phyloP scores from a whole-genome alignment of 2,113 vertebrate genomes.

The Phaethornis superciliosus region DNA sequence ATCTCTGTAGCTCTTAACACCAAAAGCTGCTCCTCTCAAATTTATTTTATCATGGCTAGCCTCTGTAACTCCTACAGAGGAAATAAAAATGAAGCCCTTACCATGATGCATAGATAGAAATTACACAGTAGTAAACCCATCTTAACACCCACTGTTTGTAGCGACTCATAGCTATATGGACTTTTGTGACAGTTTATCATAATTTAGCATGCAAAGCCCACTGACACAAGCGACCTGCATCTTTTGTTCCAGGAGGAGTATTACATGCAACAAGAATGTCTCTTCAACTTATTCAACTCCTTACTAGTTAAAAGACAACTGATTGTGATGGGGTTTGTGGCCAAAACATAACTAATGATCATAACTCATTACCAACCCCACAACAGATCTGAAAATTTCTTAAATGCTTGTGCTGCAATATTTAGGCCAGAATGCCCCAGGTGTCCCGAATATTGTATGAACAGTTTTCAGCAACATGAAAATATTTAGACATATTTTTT shows the following conservation, averaged over 20 bases:
- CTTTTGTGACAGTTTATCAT: background rate
- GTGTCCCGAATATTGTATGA: background rate
- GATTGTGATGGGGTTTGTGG: background rate
- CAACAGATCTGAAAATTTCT: background rate
- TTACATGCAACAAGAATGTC: background rate
- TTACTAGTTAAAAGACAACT: background rate
- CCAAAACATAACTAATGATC: background rate
- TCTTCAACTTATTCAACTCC: background rate
- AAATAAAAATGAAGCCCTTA: background rate
- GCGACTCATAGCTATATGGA: background rate
- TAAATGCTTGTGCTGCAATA: background rate
- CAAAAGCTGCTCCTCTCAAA: background rate
- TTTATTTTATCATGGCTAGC: background rate
- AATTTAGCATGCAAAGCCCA: background rate
- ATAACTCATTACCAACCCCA: background rate
- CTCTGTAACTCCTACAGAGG: background rate
- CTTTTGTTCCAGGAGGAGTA: background rate
- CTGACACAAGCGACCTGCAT: background rate
- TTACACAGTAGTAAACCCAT: background rate
- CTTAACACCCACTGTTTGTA: background rate
- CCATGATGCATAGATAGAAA: background rate
- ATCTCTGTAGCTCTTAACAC: background rate
- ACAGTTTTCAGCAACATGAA: background rate
- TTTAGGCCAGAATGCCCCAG: background rate
- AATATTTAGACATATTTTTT: background rate